phyloP scores from a whole-genome alignment of 2,113 vertebrate genomes.

The Semicossyphus pulcher region DNA sequence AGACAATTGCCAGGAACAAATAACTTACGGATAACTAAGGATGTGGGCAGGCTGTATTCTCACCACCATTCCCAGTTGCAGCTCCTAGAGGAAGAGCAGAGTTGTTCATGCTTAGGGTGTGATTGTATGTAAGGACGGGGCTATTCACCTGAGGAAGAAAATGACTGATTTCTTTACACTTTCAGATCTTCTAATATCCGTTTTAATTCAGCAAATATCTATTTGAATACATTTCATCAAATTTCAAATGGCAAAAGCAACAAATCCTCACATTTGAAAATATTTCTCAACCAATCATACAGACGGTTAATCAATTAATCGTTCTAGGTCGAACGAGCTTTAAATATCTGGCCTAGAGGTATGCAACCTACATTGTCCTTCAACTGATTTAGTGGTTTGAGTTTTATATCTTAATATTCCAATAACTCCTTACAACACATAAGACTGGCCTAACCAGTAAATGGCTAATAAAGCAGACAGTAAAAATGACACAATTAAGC shows the following conservation, averaged over 20 bases:
- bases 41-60: not conserved
- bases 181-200: not conserved
- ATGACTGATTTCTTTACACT: not conserved
- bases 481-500: not conserved
- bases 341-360: slow-evolving; percentile 4
- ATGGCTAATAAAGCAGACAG: not conserved
- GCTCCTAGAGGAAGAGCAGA: not conserved
- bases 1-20: slow-evolving; percentile 9
- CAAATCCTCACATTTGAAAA: not conserved
- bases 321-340: slow-evolving; percentile 9
- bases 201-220: not conserved
- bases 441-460: not conserved
- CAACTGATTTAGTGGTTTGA: not conserved
- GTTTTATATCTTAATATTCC: not conserved
- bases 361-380: not conserved
- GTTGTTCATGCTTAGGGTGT: not conserved
- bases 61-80: not conserved
- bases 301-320: not conserved
- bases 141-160: not conserved
- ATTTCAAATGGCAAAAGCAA: not conserved
- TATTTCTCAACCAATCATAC: too few relatives aligned
- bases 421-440: not conserved
- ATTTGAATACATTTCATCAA: too few relatives aligned
- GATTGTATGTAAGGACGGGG: not conserved
- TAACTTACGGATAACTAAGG: not conserved